phyloP scores from a whole-genome alignment of 2,113 vertebrate species.

The Indicator indicator region DNA sequence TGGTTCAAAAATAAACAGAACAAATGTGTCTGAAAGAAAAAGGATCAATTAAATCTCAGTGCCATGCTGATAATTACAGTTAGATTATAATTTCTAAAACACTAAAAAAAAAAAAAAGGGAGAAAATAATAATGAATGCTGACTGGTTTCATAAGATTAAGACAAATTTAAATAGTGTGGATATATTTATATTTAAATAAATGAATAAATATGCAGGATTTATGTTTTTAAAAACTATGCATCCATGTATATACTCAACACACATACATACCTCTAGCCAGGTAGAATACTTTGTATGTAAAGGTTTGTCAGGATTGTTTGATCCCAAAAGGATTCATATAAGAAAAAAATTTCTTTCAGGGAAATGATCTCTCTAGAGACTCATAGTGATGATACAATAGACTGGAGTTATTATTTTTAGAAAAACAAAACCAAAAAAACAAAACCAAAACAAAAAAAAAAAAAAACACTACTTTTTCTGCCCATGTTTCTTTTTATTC shows the following conservation, averaged over 20 bases:
- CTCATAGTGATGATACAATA: constrained; percentile 49
- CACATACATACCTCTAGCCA: not conserved
- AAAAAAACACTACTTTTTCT: constrained; percentile 56
- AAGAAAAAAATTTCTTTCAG: constrained; percentile 51
- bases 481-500: constrained; percentile 45
- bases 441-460: constrained; percentile 4
- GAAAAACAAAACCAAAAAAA: constrained; percentile 60
- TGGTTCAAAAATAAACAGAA: not conserved
- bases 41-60: not conserved
- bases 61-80: not conserved
- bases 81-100: not conserved
- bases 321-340: constrained; percentile 41
- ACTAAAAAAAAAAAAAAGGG: not conserved
- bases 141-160: not conserved
- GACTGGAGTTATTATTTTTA: not conserved
- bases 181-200: not conserved
- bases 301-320: constrained; percentile 35
- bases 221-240: not conserved
- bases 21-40: not conserved
- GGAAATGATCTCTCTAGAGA: constrained; percentile 53
- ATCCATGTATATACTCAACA: not conserved
- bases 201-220: not conserved
- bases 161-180: not conserved
- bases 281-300: constrained; percentile 14
- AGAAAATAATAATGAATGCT: not conserved